Conservation (phyloP, 2,113 vertebrate genomes). For the Hemiscyllium ocellatum region DNA sequence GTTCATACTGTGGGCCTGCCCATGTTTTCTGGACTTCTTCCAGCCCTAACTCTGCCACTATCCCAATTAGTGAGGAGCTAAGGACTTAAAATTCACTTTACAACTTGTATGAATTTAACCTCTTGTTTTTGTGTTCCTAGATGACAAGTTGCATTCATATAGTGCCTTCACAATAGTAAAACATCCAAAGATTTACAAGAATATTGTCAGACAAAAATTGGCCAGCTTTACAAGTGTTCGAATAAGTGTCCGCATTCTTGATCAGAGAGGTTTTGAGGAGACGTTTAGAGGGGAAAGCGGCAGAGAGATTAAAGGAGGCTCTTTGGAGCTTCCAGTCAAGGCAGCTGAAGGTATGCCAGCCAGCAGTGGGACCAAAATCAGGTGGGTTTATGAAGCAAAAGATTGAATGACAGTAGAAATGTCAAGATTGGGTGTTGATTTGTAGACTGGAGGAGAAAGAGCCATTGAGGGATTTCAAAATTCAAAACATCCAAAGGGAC, state of each 20-base stretch:
- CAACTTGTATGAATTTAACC: not conserved
- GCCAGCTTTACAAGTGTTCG: not conserved
- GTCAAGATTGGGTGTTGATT: not conserved
- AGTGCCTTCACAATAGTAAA: not conserved
- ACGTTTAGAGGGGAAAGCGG: not conserved
- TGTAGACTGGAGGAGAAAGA: not conserved
- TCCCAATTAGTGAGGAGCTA: not conserved
- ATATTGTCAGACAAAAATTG: too few species aligned
- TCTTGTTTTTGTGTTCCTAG: not conserved
- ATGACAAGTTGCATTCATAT: not conserved
- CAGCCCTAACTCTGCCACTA: not conserved
- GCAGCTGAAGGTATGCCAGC: not conserved
- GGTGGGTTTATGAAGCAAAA: not conserved
- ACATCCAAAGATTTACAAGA: not conserved
- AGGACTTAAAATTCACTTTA: not conserved
- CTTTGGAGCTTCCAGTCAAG: not conserved
- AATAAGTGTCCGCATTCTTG: not conserved
- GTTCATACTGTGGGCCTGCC: not conserved
- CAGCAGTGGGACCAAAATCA: not conserved
- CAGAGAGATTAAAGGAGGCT: not conserved
- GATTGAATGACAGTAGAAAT: not conserved
- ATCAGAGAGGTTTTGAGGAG: not conserved
- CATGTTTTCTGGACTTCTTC: not conserved
- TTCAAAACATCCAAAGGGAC: not conserved
- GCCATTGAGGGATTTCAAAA: not conserved